These are phyloP conservation scores for Pipra filicauda DNA, from an alignment of 2,113 vertebrate species.

Conservation along the genomic window DNA sequence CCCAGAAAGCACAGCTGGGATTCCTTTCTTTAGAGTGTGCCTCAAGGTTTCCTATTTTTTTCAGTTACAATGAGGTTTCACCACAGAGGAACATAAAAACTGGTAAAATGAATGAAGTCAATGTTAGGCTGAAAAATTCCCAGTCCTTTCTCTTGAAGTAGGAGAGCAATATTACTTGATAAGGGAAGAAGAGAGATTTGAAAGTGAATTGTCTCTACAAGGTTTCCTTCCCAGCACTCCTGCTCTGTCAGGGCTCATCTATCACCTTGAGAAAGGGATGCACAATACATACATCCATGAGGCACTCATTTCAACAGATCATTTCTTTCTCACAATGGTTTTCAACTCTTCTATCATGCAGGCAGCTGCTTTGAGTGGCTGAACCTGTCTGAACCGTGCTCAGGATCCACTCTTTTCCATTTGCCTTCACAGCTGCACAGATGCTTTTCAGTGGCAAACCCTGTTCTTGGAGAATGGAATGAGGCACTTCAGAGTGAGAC, in stretches of 20 bases:
- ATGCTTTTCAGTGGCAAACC: not conserved
- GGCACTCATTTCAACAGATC: not conserved
- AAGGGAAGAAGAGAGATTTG: not conserved
- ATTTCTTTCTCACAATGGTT: not conserved
- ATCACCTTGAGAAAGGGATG: not conserved
- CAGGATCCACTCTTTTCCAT: not conserved
- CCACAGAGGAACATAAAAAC: not conserved
- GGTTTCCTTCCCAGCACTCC: not conserved
- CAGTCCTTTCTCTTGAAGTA: not conserved
- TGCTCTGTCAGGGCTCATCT: not conserved
- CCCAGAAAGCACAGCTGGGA: not conserved
- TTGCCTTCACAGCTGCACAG: not conserved
- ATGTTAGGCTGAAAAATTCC: not conserved
- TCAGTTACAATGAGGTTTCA: not conserved
- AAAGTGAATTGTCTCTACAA: accelerated
- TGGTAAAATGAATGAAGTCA: not conserved
- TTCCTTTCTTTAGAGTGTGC: not conserved
- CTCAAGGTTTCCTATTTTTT: not conserved
- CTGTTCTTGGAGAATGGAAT: not conserved
- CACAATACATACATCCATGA: accelerated
- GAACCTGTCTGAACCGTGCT: not conserved
- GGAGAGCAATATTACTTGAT: not conserved
- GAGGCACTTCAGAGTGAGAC: not conserved
- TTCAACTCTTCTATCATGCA: not conserved
- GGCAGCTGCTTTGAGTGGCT: not conserved